A percentile compares a stretch with the other conserved stretches of the same genome.
phyloP scores from a whole-genome alignment of 2,797 vertebrate genomes.

The Meda fulgida region DNA sequence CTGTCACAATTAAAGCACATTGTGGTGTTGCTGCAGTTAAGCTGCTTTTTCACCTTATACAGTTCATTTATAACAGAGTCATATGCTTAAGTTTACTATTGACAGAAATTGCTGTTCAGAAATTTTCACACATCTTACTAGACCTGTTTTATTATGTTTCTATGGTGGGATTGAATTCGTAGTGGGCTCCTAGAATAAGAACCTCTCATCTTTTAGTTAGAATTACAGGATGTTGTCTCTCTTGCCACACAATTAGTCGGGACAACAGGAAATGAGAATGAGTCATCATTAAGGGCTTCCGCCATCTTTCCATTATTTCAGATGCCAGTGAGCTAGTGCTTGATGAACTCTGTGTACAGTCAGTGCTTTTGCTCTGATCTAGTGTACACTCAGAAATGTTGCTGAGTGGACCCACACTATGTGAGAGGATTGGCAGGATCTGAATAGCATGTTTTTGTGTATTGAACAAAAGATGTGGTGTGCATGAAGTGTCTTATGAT shows the following conservation, averaged over 20 bases:
- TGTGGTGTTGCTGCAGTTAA: slow-evolving; percentile 11
- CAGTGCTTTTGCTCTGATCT: neutral
- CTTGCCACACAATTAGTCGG: slow-evolving; percentile 18
- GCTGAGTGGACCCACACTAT: neutral
- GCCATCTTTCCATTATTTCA: slow-evolving; percentile 25
- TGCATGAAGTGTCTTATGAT: slow-evolving; percentile 9
- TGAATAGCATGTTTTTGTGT: slow-evolving; percentile 26
- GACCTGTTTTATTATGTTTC: slow-evolving; percentile 23
- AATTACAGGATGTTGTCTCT: slow-evolving; percentile 33
- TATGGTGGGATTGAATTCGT: slow-evolving; percentile 18
- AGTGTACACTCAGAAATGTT: neutral
- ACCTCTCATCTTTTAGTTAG: slow-evolving; percentile 21
- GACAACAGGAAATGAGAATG: slow-evolving; percentile 24
- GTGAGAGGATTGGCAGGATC: slow-evolving; percentile 16
- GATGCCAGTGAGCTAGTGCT: slow-evolving; percentile 14
- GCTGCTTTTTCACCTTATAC: neutral
- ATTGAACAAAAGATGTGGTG: slow-evolving; percentile 27
- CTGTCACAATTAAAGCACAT: slow-evolving; percentile 16
- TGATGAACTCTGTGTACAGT: slow-evolving; percentile 6
- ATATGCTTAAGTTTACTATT: neutral
- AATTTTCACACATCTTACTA: slow-evolving; percentile 16
- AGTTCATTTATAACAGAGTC: neutral
- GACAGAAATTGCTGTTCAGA: slow-evolving; percentile 38
- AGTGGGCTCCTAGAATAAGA: slow-evolving; percentile 3
- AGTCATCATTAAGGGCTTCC: slow-evolving; percentile 26